Evolutionary conservation across 2,888 invertebrate genomes (phyloP), one percentile per base, ranked within the genome.

Genomic region (Adelphocoris suturalis): DNA sequence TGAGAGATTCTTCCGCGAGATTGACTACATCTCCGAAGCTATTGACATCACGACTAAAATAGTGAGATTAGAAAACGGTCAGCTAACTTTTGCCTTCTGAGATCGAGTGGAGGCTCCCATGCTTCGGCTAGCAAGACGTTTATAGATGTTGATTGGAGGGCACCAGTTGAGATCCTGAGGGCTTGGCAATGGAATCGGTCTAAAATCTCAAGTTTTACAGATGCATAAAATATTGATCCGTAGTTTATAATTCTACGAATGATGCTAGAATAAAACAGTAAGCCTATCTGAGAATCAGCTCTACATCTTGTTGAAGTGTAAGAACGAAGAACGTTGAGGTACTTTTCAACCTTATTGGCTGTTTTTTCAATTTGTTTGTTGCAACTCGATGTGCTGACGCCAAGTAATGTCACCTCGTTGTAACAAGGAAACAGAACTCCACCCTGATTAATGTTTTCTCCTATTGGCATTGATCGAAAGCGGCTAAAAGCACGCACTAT

Each of bases 311-410:
- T 27, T 76, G 76, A 76, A 14, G 76, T 76, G 19, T 16, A 57
- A 0, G 57, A 57, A 7, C 57, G 16, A n/a, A 57, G 57, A 7
- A 57, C n/a, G 16, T 57, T 57, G n/a, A 57, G 57, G 19, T 57
- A 57, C 0, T 57, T 57, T 0, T 75, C 75, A 3, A 19, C 75
- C 11, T 76, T 76, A 16, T 23, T 37, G 1, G 27, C 37, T 27
- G 27, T 76, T 0, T 37, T 19, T 19, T 14, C 76, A 19, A 37
- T 37, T 12, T 76, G 28, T 19, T 76, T 37, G 2, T 76, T 76
- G 14, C 76, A 76, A 76, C 16, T 57, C 57, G 16, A 57, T n/a
- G n/a, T 57, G n/a, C n/a, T n/a, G n/a, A n/a, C n/a, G n/a, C 57
- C 57, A 5, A 57, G 57, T 5, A 57, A 57, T 57, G 11, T 57